Evolutionary conservation across 2,888 invertebrate species (phyloP).

Genomic region (Creontiades dilutus): DNA sequence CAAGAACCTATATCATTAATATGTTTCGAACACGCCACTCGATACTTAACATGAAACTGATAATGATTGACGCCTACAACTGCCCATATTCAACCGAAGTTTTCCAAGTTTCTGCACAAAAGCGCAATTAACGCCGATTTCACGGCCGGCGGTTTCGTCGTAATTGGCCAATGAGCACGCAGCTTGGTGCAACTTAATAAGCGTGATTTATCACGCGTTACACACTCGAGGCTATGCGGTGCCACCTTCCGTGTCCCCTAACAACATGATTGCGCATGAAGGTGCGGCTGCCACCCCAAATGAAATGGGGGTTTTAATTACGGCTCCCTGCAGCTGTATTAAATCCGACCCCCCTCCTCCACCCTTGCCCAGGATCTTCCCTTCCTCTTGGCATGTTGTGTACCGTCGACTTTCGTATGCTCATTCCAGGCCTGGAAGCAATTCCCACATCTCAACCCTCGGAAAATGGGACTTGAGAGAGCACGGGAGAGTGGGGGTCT

Average conservation of each 20-base stretch:
- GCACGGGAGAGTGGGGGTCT: neutral
- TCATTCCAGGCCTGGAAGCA: slow-evolving; percentile 28
- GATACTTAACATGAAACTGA: no score
- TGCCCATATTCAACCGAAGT: no score
- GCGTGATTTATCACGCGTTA: neutral
- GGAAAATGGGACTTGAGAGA: slow-evolving; percentile 25
- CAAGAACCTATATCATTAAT: no score
- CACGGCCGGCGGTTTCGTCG: no score
- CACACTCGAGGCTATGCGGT: neutral
- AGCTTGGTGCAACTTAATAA: neutral
- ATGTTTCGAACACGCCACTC: no score
- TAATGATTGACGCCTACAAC: no score
- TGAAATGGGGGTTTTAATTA: slow-evolving; percentile 44
- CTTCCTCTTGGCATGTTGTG: slow-evolving; percentile 4
- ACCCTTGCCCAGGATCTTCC: neutral
- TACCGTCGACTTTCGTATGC: slow-evolving; percentile 32
- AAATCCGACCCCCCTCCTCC: slow-evolving; percentile 1
- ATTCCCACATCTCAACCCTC: slow-evolving; percentile 39
- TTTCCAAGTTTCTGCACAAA: no score
- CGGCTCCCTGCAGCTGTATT: slow-evolving; percentile 38
- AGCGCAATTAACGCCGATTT: no score
- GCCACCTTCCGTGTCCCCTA: slow-evolving; percentile 17
- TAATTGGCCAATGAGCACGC: neutral
- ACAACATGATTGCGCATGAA: slow-evolving; percentile 39
- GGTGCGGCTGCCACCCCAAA: slow-evolving; percentile 34